Evolutionary conservation across 2,113 vertebrate species (phyloP).

Genomic region (Epinephelus fuscoguttatus): DNA sequence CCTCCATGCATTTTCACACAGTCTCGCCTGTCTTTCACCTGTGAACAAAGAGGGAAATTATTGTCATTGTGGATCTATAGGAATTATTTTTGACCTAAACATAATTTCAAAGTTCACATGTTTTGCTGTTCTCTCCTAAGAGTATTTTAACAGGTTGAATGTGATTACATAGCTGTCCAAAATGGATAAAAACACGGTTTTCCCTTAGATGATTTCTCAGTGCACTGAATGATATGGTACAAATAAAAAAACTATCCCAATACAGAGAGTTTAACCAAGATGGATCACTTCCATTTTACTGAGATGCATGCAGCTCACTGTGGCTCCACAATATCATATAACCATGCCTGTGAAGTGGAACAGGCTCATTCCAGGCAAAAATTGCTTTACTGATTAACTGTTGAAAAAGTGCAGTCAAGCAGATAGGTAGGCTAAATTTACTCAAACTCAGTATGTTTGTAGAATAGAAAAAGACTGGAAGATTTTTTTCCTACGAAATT

Average conservation of each 20-base stretch:
- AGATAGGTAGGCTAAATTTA: neutral
- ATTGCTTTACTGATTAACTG: neutral
- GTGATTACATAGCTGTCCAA: neutral
- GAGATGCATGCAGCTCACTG: neutral
- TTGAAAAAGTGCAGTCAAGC: neutral
- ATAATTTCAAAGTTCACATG: neutral
- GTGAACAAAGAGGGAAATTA: slow-evolving; percentile 37
- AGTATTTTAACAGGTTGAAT: neutral
- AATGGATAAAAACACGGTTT: neutral
- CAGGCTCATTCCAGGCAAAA: neutral
- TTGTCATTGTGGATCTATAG: neutral
- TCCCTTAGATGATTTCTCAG: slow-evolving; percentile 62
- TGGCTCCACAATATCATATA: neutral
- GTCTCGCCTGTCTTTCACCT: slow-evolving; percentile 84
- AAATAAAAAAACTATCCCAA: slow-evolving; percentile 57
- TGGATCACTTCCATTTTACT: slow-evolving; percentile 9
- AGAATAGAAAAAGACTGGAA: neutral
- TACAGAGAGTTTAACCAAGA: slow-evolving; percentile 22
- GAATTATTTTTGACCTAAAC: neutral
- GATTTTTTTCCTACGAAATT: no score
- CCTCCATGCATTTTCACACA: slow-evolving; percentile 88
- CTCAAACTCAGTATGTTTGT: neutral
- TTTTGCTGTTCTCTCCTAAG: neutral
- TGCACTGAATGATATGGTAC: slow-evolving; percentile 25
- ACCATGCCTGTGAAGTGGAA: neutral